phyloP scores from a whole-genome alignment of 2,797 vertebrate species.

The Todus mexicanus region DNA sequence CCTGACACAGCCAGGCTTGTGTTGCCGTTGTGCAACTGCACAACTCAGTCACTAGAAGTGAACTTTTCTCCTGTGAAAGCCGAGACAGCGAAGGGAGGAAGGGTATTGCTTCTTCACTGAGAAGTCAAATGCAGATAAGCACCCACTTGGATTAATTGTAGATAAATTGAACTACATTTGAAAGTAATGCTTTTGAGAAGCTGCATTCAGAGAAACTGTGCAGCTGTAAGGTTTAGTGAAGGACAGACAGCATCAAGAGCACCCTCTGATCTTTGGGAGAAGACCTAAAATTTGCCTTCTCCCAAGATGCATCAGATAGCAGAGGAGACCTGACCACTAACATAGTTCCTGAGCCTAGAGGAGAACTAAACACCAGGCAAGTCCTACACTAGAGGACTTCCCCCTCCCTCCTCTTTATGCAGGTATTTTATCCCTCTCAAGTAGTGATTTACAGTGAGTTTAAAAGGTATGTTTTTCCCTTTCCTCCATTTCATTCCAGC shows the following conservation, averaged over 20 bases:
- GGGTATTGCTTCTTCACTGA: neutral
- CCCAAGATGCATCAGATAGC: neutral
- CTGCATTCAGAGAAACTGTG: neutral
- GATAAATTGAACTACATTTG: neutral
- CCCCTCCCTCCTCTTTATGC: neutral
- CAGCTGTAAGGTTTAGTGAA: neutral
- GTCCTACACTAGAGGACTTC: neutral
- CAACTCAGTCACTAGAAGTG: neutral
- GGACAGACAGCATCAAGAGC: neutral
- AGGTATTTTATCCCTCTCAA: neutral
- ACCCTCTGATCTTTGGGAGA: neutral
- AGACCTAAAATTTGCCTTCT: neutral
- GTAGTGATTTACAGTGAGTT: slow-evolving; percentile 15
- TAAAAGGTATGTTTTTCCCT: neutral
- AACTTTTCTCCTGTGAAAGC: neutral
- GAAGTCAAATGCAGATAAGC: neutral
- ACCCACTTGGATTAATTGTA: neutral
- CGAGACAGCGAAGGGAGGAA: accelerated
- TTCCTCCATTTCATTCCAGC: neutral
- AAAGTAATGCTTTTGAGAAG: neutral
- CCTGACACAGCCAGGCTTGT: neutral
- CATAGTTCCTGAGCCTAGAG: neutral
- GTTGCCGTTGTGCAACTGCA: neutral
- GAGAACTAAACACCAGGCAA: neutral
- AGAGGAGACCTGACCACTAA: neutral